These are phyloP conservation scores for Notoglanidium macrostoma DNA, from an alignment of 2,797 vertebrate species.

Conservation along the genomic window DNA sequence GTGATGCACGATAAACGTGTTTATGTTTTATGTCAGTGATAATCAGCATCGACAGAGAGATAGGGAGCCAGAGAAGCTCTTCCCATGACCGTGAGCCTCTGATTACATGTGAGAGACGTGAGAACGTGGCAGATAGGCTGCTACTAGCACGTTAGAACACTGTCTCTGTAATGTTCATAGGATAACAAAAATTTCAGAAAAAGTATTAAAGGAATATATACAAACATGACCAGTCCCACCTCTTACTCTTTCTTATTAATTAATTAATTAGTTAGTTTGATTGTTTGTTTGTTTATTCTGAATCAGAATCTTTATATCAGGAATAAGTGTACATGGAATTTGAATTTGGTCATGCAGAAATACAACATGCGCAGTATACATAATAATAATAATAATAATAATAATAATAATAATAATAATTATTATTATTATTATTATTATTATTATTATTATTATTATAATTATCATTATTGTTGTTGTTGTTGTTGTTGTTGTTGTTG, in stretches of 20 bases:
- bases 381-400: background rate
- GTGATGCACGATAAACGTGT: background rate
- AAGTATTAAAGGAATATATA: background rate
- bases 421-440: background rate
- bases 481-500: no score
- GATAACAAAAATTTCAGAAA: background rate
- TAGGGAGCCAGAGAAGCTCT: background rate
- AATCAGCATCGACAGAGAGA: background rate
- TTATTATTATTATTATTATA: background rate
- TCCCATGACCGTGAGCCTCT: background rate
- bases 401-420: no score
- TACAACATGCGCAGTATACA: background rate
- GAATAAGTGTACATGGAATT: background rate
- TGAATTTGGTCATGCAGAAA: background rate
- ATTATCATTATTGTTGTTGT: no score
- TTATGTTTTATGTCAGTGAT: background rate
- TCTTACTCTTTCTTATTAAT: background rate
- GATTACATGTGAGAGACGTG: background rate
- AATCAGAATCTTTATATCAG: no score
- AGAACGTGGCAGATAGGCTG: background rate
- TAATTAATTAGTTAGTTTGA: no score
- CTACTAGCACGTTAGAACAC: no score
- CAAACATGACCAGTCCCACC: background rate
- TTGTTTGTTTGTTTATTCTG: no score
- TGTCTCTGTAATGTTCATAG: background rate